phyloP scores from a whole-genome alignment of 2,888 invertebrate genomes.

The Acanthosepion pharaonis region DNA sequence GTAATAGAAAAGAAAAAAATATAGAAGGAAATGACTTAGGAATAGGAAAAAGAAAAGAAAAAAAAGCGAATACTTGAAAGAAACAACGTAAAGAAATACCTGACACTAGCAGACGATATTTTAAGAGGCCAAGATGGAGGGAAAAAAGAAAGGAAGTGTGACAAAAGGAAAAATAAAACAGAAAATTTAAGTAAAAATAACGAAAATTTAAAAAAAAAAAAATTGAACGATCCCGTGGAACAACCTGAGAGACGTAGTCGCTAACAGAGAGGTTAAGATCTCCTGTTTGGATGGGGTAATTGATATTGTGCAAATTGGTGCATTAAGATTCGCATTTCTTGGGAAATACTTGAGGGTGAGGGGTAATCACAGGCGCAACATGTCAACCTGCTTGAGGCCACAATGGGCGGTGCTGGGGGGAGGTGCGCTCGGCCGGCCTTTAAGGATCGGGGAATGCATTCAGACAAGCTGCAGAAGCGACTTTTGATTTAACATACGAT shows the following conservation, averaged over 20 bases:
- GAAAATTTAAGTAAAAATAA: neutral
- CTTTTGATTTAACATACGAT: neutral
- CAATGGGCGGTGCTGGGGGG: too few species aligned
- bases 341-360: neutral
- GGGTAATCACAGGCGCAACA: conserved; percentile 6
- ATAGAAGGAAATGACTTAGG: too few species aligned
- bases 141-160: neutral
- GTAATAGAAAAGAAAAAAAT: too few species aligned
- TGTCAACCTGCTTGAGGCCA: conserved; percentile 33
- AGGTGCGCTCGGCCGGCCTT: neutral
- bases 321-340: neutral
- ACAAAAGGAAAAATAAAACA: neutral
- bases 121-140: neutral
- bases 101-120: neutral
- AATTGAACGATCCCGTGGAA: neutral
- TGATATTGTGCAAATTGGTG: conserved; percentile 2
- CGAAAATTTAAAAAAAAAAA: neutral
- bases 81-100: neutral
- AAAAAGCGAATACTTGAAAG: neutral
- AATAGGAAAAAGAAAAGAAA: too few species aligned
- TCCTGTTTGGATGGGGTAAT: conserved; percentile 2
- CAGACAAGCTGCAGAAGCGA: neutral
- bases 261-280: neutral
- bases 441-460: neutral
- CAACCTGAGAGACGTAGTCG: neutral